phyloP scores from a whole-genome alignment of 1,140 invertebrate genomes.

The Lethocerus indicus region DNA sequence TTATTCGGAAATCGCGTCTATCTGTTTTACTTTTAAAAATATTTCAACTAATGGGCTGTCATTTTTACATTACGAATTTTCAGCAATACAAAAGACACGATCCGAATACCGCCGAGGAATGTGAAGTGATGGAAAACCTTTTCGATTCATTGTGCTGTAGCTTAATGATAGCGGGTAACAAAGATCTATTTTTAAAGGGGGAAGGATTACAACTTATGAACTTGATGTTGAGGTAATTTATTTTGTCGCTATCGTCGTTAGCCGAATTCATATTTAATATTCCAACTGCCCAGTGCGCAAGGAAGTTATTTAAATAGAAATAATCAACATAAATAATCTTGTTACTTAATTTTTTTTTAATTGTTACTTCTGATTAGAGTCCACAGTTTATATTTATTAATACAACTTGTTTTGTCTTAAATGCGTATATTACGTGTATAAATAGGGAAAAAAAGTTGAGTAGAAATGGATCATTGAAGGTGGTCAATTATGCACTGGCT shows the following conservation, averaged over 20 bases:
- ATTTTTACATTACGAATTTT: constrained; percentile 15
- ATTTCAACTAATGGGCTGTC: not conserved
- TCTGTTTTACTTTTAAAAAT: not conserved
- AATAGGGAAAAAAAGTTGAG: constrained; percentile 92
- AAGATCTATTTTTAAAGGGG: constrained; percentile 80
- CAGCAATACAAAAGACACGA: constrained; percentile 91
- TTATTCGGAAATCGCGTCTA: not conserved
- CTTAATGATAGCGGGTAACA: constrained; percentile 71
- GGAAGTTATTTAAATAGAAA: no score
- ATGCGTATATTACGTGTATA: constrained; percentile 17
- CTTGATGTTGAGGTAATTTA: constrained; percentile 70
- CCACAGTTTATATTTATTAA: not conserved
- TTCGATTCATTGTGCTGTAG: constrained; percentile 92
- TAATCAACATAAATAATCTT: not conserved
- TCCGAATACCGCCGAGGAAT: constrained; percentile 76
- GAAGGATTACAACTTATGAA: constrained; percentile 94
- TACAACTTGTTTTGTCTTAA: not conserved
- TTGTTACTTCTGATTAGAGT: constrained; percentile 3
- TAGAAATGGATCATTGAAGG: constrained; percentile 89
- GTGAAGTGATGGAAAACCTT: constrained; percentile 98
- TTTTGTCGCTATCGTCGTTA: no score
- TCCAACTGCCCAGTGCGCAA: no score
- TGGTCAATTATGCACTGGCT: constrained; percentile 89
- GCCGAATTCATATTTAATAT: no score
- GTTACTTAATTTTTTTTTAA: not conserved